Percentiles rank a stretch among this genome's conserved stretches.
phyloP scores from a whole-genome alignment of 1,140 invertebrate species.

The Diachasma alloeum region DNA sequence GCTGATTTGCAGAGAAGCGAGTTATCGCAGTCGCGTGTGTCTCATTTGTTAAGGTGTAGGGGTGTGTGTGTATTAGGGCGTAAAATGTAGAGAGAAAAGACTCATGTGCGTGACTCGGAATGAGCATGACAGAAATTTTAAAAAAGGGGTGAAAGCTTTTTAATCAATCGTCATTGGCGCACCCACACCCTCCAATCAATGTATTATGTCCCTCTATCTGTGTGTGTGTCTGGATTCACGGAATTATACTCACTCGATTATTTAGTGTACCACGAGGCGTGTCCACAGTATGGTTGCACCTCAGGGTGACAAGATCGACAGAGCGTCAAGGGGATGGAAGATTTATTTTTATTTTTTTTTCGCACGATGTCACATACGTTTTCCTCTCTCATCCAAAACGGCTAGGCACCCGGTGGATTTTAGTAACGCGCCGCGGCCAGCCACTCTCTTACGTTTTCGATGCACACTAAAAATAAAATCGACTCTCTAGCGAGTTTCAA shows the following conservation, averaged over 20 bases:
- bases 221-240: not conserved
- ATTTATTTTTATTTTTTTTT: constrained; percentile 19
- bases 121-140: not conserved
- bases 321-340: constrained; percentile 28
- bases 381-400: constrained; percentile 30
- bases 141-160: not conserved
- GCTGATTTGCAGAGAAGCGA: not conserved
- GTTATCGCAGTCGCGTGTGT: not conserved
- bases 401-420: constrained; percentile 26
- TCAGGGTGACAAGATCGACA: constrained; percentile 38
- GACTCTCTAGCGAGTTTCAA: constrained; percentile 33
- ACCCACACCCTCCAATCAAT: not conserved
- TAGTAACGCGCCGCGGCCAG: constrained; percentile 38
- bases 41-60: not conserved
- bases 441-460: constrained; percentile 34
- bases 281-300: constrained; percentile 34
- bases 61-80: not conserved
- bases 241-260: constrained; percentile 42
- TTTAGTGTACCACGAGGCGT: not conserved
- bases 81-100: not conserved
- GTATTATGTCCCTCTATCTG: not conserved
- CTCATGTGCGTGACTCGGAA: not conserved
- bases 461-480: constrained; percentile 58
- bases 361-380: constrained; percentile 51
- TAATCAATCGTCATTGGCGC: constrained; percentile 7